phyloP scores from a whole-genome alignment of 2,888 invertebrate genomes.

The Griposia aprilina region DNA sequence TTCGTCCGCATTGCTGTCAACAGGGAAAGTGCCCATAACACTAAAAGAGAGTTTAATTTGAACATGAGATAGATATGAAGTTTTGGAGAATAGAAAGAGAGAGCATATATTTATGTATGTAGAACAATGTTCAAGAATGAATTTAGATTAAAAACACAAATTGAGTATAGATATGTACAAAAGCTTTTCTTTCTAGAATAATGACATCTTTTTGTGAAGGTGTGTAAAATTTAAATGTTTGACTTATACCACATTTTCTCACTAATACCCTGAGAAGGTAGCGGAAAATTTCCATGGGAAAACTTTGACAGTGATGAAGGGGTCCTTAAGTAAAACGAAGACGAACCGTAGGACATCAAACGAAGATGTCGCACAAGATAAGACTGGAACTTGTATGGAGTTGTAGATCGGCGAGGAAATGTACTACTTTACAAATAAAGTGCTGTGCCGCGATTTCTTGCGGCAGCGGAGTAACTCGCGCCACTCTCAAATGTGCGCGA shows the following conservation, averaged over 20 bases:
- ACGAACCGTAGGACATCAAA: slow-evolving; percentile 10
- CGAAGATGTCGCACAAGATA: slow-evolving; percentile 23
- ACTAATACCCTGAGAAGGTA: not conserved
- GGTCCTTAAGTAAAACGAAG: not conserved
- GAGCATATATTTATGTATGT: no score
- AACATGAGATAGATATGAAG: no score
- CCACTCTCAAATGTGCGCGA: no score
- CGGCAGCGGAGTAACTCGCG: no score
- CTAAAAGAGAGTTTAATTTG: no score
- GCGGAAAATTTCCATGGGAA: slow-evolving; percentile 1
- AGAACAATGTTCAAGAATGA: not conserved
- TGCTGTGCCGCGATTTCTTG: no score
- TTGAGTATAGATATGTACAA: not conserved
- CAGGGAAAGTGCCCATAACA: no score
- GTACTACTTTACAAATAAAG: not conserved
- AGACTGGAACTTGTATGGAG: not conserved
- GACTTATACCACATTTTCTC: not conserved
- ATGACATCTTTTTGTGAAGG: no score
- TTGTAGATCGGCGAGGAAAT: slow-evolving; percentile 5
- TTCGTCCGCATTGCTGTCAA: no score
- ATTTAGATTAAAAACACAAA: not conserved
- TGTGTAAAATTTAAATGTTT: not conserved
- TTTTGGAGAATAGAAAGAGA: no score
- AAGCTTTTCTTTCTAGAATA: no score
- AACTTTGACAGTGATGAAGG: slow-evolving; percentile 44